These are phyloP conservation scores for Smutsia temminckii DNA, from an alignment of 2,797 vertebrate species.

Conservation along the genomic window DNA sequence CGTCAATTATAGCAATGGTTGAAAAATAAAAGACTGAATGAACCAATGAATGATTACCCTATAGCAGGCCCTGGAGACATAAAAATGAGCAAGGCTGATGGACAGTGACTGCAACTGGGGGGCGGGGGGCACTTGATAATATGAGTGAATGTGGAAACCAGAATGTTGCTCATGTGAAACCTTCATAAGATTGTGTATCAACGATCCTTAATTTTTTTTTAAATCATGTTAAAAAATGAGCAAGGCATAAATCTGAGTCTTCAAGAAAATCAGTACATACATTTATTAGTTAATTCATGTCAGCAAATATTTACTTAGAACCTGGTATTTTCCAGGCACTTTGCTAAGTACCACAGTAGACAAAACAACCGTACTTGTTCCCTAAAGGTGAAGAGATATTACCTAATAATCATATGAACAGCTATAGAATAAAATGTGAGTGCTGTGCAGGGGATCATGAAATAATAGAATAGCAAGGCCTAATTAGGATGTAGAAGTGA, in stretches of 20 bases:
- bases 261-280: neutral
- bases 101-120: too few species aligned
- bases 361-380: neutral
- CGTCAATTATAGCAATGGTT: neutral
- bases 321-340: neutral
- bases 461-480: neutral
- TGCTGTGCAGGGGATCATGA: neutral
- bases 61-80: neutral
- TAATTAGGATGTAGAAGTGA: neutral
- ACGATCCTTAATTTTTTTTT: too few species aligned
- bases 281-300: neutral
- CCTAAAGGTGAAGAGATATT: neutral
- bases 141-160: too few species aligned
- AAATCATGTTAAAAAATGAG: neutral
- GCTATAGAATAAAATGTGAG: neutral
- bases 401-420: neutral
- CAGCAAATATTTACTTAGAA: neutral
- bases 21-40: neutral
- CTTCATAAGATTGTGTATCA: too few species aligned
- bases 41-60: neutral
- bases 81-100: neutral
- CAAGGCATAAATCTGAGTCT: neutral
- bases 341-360: neutral
- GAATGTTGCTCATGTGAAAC: too few species aligned
- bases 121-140: too few species aligned